Base-by-base conservation (phyloP, 2,888 invertebrate species). In the Tolmerus cingulatus region DNA sequence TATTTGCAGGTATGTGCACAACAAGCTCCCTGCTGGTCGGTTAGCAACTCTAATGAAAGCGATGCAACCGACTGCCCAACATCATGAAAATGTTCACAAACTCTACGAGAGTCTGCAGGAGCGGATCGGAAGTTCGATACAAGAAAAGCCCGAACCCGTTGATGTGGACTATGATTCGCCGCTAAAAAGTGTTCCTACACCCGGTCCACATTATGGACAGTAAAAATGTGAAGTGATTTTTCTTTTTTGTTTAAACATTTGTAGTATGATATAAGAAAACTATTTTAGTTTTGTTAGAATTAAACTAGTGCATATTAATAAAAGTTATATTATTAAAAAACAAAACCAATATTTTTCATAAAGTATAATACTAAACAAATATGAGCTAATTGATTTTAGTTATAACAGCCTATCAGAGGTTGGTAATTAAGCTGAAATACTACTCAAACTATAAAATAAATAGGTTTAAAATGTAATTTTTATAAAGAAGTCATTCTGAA, bases 81-180 rank as follows among this genome's bases (percentile, higher is more conserved):
- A 97, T 91, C 96, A 96, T 92, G 97, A 97, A 91, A 95, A 96
- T 88, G 97, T 97, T 0, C 97, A 97, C 90, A 95, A 94, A 90
- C 93, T 97, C 40, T 97, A 97, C 92, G 95, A 96, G 91, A 93
- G 95, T 34, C 93, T 98, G 87, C 95, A 95, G 90, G 97, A 97
- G 90, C 97, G 97, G 91, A 95, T 98, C 90, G 95, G 95, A 87
- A 93, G 94, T 4, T 95, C 95, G 90, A 89, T 88, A 34, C 94
- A 95, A 85, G 96, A 96, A 90, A 94, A 95, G 14, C 95, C 95
- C 90, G 93, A 95, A 89, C 95, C 94, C 89, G 93, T 94, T 92
- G 95, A 96, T 90, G 93, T 96, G 57, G 96, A 97, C 90, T 94
- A 96, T 88, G 96, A 97, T 90, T 97, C 97, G 0, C 97, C 97